Base-by-base conservation (phyloP, 2,113 vertebrate species). In the Petaurus breviceps region DNA sequence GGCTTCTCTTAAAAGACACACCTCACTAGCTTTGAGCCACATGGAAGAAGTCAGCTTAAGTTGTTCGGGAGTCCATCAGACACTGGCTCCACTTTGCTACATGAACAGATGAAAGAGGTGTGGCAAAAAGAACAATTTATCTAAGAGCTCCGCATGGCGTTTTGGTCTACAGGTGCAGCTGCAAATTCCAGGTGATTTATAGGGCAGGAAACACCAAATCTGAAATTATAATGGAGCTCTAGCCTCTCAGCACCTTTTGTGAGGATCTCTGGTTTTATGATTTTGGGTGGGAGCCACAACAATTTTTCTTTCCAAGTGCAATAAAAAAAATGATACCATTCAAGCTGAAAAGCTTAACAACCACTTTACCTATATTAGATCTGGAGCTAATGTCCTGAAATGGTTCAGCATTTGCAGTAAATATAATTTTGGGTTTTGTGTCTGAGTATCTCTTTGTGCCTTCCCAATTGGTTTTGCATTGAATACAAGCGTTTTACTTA, bases 161-260 rank as follows among this genome's bases (percentile, higher is more conserved):
- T 97, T 94, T 90, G n/a, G 61, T 95, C 94, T 97, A 96, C 97
- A 98, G 97, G 97, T 98, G 97, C 94, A 94, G 94, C 96, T 96
- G 54, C 97, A 98, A 96, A 97, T 97, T 98, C 96, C 97, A 97
- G 97, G 96, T 98, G 97, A 97, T 96, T 97, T 97, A 97, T 92
- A 57, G 94, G 97, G 90, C 94, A 95, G 97, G 95, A 97, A 98
- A 93, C 95, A 98, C 94, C 97, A 96, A 97, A 97, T 97, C 96
- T 95, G 93, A 98, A 97, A 97, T 96, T 97, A 96, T 97, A 97
- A 97, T 96, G 93, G 96, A 97, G 91, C 97, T 96, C 95, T 91
- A 97, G 90, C 68, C 94, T 98, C 96, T 95, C 49, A 94, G 94
- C 77, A 92, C 96, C 97, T 97, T 98, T 97, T 97, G 97, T 97